These are phyloP conservation scores for Zaprionus camerounensis DNA, from an alignment of 1,140 invertebrate genomes.

Conservation along the genomic window DNA sequence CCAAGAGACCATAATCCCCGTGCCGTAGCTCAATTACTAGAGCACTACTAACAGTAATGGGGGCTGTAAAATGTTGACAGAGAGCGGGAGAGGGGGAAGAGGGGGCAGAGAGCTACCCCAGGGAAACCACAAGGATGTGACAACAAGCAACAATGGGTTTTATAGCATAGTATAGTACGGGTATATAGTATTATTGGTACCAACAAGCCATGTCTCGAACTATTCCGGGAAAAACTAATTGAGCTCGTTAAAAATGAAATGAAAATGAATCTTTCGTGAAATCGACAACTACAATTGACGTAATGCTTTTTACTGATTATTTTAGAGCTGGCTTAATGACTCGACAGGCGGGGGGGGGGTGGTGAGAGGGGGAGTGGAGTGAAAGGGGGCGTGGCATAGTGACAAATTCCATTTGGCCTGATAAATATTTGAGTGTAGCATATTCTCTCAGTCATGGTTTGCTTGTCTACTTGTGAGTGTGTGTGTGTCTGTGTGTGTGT, in stretches of 20 bases:
- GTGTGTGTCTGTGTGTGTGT: neutral
- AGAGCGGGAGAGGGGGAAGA: neutral
- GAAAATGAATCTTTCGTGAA: slow-evolving; percentile 3
- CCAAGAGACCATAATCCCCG: neutral
- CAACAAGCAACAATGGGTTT: slow-evolving; percentile 5
- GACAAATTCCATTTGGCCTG: slow-evolving; percentile 28
- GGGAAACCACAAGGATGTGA: neutral
- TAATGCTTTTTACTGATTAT: slow-evolving; percentile 8
- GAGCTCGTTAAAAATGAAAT: slow-evolving; percentile 7
- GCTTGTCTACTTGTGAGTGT: neutral
- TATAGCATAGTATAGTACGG: neutral
- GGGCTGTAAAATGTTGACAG: neutral
- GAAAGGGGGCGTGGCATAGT: neutral
- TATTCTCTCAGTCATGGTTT: neutral
- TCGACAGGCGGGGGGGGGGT: neutral
- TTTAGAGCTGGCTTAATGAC: slow-evolving; percentile 4
- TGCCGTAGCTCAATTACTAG: neutral
- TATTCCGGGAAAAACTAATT: neutral
- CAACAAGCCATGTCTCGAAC: neutral
- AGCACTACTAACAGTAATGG: neutral
- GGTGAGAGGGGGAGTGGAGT: neutral
- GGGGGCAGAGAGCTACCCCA: too few relatives aligned
- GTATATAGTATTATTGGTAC: neutral
- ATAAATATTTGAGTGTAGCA: slow-evolving; percentile 37
- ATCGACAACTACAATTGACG: slow-evolving; percentile 4